A percentile compares a stretch with the other conserved stretches of the same genome.
Conservation (phyloP, 2,797 vertebrate genomes). For the Diceros bicornis region DNA sequence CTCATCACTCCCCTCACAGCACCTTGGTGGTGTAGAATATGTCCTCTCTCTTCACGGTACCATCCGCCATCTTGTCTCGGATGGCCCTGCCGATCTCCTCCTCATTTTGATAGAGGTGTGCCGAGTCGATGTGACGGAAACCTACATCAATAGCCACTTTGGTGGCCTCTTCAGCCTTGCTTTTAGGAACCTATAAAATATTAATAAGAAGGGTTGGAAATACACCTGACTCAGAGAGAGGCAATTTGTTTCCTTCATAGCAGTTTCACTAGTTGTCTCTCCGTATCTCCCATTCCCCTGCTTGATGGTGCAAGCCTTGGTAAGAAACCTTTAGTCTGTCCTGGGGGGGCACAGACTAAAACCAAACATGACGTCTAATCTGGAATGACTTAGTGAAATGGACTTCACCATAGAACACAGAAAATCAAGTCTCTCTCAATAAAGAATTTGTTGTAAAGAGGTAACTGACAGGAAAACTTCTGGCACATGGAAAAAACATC, state of each 20-base stretch:
- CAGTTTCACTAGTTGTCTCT: neutral
- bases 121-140: conserved; percentile 89
- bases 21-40: conserved; percentile 92
- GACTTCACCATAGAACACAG: neutral
- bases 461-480: no score
- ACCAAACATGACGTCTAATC: neutral
- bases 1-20: rapidly evolving
- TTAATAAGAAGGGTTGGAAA: neutral
- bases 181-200: conserved; percentile 86
- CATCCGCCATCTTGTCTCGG: conserved; percentile 85
- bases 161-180: conserved; percentile 83
- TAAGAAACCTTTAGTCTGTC: neutral
- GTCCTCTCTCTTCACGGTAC: conserved; percentile 88
- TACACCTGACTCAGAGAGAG: neutral
- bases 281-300: neutral
- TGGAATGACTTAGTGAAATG: neutral
- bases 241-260: neutral
- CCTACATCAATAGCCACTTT: conserved; percentile 87
- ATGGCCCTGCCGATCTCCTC: conserved; percentile 87
- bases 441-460: no score
- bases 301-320: neutral
- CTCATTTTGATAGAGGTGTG: conserved; percentile 90
- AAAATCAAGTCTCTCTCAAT: neutral
- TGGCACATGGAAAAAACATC: no score
- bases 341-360: neutral